These are phyloP conservation scores for Rhabdornis inornatus DNA, from an alignment of 2,113 vertebrate genomes.

Conservation along the genomic window DNA sequence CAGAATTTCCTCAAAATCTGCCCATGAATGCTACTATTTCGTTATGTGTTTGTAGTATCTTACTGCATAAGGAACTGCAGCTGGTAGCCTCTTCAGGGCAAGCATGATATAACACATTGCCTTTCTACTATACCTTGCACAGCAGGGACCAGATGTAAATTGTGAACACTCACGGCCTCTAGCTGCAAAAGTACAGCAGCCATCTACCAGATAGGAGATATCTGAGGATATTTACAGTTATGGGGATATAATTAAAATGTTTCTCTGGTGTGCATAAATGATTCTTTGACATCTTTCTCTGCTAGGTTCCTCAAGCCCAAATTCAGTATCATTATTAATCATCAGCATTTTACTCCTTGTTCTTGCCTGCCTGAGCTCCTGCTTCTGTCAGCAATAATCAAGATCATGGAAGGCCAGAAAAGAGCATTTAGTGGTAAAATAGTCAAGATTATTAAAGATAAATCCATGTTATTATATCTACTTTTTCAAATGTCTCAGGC, in stretches of 20 bases:
- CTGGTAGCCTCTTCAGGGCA: not conserved
- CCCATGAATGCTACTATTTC: not conserved
- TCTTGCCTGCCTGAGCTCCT: not conserved
- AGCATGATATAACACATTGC: not conserved
- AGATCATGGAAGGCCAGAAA: not conserved
- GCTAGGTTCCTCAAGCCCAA: not conserved
- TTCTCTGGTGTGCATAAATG: not conserved
- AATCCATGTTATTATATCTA: not conserved
- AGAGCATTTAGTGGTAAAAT: not conserved
- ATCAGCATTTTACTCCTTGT: not conserved
- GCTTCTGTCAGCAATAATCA: not conserved
- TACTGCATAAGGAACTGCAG: not conserved
- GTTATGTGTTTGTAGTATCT: not conserved
- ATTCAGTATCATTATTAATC: not conserved
- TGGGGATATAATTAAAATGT: not conserved
- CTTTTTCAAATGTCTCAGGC: not conserved
- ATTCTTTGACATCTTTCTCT: not conserved
- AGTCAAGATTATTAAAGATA: not conserved
- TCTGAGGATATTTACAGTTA: not conserved
- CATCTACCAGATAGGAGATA: not conserved
- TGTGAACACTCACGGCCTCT: not conserved
- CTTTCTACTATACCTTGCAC: not conserved
- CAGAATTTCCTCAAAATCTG: not conserved
- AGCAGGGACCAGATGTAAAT: accelerated
- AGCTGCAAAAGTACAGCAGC: not conserved